Evolutionary conservation across 1,140 invertebrate genomes (phyloP), one percentile per base, ranked within the genome.

Genomic region (Triops cancriformis): DNA sequence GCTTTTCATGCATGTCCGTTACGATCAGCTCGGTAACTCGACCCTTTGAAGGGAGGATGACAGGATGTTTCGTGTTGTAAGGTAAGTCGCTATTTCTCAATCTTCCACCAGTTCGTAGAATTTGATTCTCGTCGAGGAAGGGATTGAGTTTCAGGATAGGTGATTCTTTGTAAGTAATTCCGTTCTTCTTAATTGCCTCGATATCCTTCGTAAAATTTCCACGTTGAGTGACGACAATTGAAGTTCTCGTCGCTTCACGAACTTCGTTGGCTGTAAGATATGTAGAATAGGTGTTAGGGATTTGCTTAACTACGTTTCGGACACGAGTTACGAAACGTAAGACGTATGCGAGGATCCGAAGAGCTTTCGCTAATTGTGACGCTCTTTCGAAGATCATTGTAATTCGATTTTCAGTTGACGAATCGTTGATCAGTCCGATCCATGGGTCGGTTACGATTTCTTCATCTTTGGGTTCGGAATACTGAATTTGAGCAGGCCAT

Each of bases 81-180:
- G 75, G 45, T 1, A 85, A 76, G 10, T 80, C 41, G 1, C 85
- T 80, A 37, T 82, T 77, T 23, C 76, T 9, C 11, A 86, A 77
- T 12, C 85, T 77, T 11, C 86, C 84, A 18, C 84, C 85, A 18
- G 85, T 84, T 78, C 83, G 80, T 9, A 87, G 76, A 1, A 86
- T 14, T 41, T 81, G 81, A 26, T 81, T 76, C 9, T 82, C n/a
- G n/a, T n/a, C n/a, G n/a, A n/a, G n/a, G n/a, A n/a, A n/a, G n/a
- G n/a, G n/a, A n/a, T n/a, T n/a, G 7, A 85, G 77, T 12, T 77
- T 23, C 12, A 26, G 6, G 12, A 77, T 26, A 5, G 14, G 7
- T 9, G 76, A 72, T 12, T n/a, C 23, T 26, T 26, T 64, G 18
- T 12, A 51, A 9, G 72, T n/a, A 12, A 45, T 27, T n/a, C 51